phyloP scores from a whole-genome alignment of 1,140 invertebrate genomes.

The Eulimnadia texana region DNA sequence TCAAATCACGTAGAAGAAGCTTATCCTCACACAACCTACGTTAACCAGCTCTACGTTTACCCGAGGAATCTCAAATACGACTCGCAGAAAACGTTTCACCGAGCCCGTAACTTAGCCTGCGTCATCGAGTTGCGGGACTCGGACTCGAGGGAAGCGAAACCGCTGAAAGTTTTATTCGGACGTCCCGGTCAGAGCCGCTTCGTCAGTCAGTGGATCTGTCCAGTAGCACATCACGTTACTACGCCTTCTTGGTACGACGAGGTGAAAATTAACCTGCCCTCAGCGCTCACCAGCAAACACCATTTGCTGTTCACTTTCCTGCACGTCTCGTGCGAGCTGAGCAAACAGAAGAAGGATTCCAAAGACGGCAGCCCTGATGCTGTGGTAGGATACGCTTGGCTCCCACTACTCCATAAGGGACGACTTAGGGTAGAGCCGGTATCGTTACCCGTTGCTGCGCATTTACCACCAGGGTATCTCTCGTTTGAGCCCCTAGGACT shows the following conservation, averaged over 20 bases:
- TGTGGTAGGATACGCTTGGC: slow-evolving; percentile 81
- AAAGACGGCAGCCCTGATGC: slow-evolving; percentile 48
- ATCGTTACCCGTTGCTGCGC: slow-evolving; percentile 61
- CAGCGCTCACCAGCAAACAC: slow-evolving; percentile 57
- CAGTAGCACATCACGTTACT: slow-evolving; percentile 64
- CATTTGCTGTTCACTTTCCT: slow-evolving; percentile 79
- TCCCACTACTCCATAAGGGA: slow-evolving; percentile 64
- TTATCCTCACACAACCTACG: slow-evolving; percentile 62
- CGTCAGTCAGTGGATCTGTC: slow-evolving; percentile 44
- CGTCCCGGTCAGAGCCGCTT: slow-evolving; percentile 44
- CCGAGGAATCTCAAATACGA: slow-evolving; percentile 74
- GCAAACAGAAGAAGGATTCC: slow-evolving; percentile 55
- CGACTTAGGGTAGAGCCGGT: slow-evolving; percentile 57
- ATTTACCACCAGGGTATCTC: slow-evolving; percentile 72
- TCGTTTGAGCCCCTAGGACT: slow-evolving; percentile 73
- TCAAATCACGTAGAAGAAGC: slow-evolving; percentile 49
- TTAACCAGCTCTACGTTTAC: slow-evolving; percentile 82
- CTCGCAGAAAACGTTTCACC: slow-evolving; percentile 71
- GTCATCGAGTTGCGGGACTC: slow-evolving; percentile 67
- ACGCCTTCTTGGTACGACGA: slow-evolving; percentile 73
- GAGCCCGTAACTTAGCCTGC: slow-evolving; percentile 82
- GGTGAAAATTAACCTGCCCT: slow-evolving; percentile 68
- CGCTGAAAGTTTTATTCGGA: slow-evolving; percentile 62
- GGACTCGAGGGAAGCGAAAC: slow-evolving; percentile 49
- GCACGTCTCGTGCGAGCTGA: slow-evolving; percentile 64